Percentiles rank a stretch among this genome's conserved stretches.
Evolutionary conservation across 2,888 invertebrate genomes (phyloP).

Genomic region (Empis stercorea): DNA sequence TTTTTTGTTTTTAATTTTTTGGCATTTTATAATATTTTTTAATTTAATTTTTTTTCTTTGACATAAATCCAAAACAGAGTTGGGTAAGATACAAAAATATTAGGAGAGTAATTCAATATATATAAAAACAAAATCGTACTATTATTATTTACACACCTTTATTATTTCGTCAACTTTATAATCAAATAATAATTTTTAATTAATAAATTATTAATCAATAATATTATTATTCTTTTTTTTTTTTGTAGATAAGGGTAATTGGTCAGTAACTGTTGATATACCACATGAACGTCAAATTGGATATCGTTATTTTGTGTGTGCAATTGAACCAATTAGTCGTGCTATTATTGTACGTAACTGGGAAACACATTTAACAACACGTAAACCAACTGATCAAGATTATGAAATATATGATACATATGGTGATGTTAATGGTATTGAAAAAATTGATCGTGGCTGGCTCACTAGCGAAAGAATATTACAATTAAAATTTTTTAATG

Average conservation of each 20-base stretch:
- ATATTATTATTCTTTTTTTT: conserved; percentile 7
- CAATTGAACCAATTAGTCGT: conserved; percentile 44
- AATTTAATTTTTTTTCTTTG: too few relatives aligned
- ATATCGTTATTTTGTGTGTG: conserved; percentile 66
- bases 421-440: conserved; percentile 47
- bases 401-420: conserved; percentile 42
- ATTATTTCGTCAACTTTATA: too few relatives aligned
- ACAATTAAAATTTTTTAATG: conserved; percentile 70
- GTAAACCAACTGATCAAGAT: conserved; percentile 42
- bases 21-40: too few relatives aligned
- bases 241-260: conserved; percentile 36
- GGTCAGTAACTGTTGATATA: conserved; percentile 49
- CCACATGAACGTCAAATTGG: conserved; percentile 53
- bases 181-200: too few relatives aligned
- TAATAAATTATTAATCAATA: too few relatives aligned
- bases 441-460: conserved; percentile 67
- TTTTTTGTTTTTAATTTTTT: too few relatives aligned
- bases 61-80: too few relatives aligned
- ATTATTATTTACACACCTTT: too few relatives aligned
- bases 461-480: conserved; percentile 68
- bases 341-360: conserved; percentile 55
- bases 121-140: too few relatives aligned
- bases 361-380: conserved; percentile 65
- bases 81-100: too few relatives aligned
- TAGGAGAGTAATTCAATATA: too few relatives aligned